Evolutionary conservation across 2,888 invertebrate species (phyloP).

Genomic region (Teinopalpus imperialis): DNA sequence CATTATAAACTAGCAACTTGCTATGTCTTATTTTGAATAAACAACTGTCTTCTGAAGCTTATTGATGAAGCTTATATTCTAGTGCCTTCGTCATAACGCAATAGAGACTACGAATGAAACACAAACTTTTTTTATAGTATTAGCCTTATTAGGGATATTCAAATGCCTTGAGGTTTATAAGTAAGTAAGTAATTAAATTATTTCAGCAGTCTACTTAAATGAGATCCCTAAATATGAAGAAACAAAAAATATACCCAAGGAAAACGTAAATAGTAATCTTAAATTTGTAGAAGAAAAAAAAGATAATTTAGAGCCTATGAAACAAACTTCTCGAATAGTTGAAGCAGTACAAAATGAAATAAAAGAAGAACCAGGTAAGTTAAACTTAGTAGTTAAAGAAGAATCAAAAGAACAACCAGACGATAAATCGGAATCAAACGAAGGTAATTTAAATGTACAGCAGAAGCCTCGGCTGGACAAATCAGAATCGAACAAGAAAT

Average conservation of each 20-base stretch:
- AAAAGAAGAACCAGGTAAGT: constrained; percentile 27
- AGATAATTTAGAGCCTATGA: not conserved
- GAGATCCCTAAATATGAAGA: not conserved
- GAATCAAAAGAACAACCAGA: too few relatives aligned
- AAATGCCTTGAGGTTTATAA: not conserved
- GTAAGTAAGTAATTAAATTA: not conserved
- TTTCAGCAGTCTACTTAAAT: constrained; percentile 10
- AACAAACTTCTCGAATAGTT: constrained; percentile 5
- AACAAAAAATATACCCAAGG: not conserved
- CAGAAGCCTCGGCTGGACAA: too few relatives aligned
- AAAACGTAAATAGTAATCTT: not conserved
- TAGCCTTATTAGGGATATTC: too few relatives aligned
- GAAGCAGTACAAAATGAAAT: not conserved
- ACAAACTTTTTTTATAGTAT: too few relatives aligned
- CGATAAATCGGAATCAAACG: constrained; percentile 22
- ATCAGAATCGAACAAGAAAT: too few relatives aligned
- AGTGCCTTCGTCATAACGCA: too few relatives aligned
- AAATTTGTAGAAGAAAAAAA: constrained; percentile 1
- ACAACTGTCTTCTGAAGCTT: too few relatives aligned
- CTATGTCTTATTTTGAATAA: too few relatives aligned
- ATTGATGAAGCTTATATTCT: too few relatives aligned
- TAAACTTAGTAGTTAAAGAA: too few relatives aligned
- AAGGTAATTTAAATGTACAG: constrained; percentile 31
- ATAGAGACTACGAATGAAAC: too few relatives aligned
- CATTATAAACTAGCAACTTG: too few relatives aligned